Base-by-base conservation (phyloP, 2,113 vertebrate species). In the Xyrauchen texanus region DNA sequence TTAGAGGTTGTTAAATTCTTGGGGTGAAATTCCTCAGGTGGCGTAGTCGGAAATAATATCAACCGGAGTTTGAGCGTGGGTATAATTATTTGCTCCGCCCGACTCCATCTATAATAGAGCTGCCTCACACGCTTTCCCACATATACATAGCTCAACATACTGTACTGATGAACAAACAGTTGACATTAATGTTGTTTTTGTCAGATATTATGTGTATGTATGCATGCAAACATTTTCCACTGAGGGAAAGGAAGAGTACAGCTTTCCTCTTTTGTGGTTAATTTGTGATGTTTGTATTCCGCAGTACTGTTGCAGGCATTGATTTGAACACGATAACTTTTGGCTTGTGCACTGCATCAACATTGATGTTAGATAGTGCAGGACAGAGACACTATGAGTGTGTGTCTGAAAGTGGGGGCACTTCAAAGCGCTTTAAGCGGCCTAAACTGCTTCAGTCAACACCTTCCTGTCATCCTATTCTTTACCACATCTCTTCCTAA, bases 221-320 rank as follows among this genome's bases (percentile, higher is more conserved):
- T 53, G 47, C 9, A 42, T 21, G 21, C 21, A 34, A 34, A 34
- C 45, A 8, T 67, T 52, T 46, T 51, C 53, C 45, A 55, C 10
- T 11, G 4, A 57, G 34, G 61, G 9, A 34, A 55, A 72, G 11
- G 60, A 58, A 65, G 68, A 51, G 34, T 62, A 12, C 13, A n/a
- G 13, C 74, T 86, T 90, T 88, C 80, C 86, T 78, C 86, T 80
- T 84, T 83, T 74, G 86, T 4, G 87, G 89, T 87, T 84, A 86
- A 82, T 88, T 90, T 85, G 79, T 87, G 84, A 81, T 67, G 78
- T 75, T 81, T 78, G 76, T 77, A 74, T 34, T 34, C 21, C 21
- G 3, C 21, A 34, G 21, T 34, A 34, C 68, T 12, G 51, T 84
- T 78, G 79, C 69, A 78, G 75, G 64, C 69, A 15, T 78, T 78